A percentile compares a stretch with the other conserved stretches of the same genome.
These are phyloP conservation scores for Platorchestia sp. DNA, from an alignment of 1,140 invertebrate genomes.

Conservation along the genomic window DNA sequence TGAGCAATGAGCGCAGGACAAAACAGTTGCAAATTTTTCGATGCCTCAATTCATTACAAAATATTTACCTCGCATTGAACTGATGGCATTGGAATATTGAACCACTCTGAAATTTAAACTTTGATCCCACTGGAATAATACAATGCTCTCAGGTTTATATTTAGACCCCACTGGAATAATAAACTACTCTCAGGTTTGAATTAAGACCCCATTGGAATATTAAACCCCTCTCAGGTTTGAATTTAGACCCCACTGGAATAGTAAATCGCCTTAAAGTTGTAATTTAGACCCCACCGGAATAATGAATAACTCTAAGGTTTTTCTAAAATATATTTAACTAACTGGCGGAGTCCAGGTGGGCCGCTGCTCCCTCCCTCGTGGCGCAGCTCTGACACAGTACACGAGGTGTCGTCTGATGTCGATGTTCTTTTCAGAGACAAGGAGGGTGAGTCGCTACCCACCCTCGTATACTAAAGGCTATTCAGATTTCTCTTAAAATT, in stretches of 20 bases:
- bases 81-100: too few relatives aligned
- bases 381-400: background rate
- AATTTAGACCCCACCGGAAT: background rate
- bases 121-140: too few relatives aligned
- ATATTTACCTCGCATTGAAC: too few relatives aligned
- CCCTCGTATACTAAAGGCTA: too few relatives aligned
- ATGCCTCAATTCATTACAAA: too few relatives aligned
- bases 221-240: background rate
- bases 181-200: too few relatives aligned
- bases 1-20: too few relatives aligned
- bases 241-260: background rate
- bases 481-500: background rate
- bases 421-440: conserved; percentile 57
- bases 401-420: conserved; percentile 49
- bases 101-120: too few relatives aligned
- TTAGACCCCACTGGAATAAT: too few relatives aligned
- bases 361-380: background rate
- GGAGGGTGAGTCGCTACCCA: conserved; percentile 42
- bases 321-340: background rate
- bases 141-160: too few relatives aligned
- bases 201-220: background rate
- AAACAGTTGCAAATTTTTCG: too few relatives aligned
- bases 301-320: background rate
- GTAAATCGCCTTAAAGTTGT: too few relatives aligned
- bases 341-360: background rate